A percentile compares a stretch with the other conserved stretches of the same genome.
These are phyloP conservation scores for Sinohyriopsis cumingii DNA, from an alignment of 2,888 invertebrate genomes.

Conservation along the genomic window DNA sequence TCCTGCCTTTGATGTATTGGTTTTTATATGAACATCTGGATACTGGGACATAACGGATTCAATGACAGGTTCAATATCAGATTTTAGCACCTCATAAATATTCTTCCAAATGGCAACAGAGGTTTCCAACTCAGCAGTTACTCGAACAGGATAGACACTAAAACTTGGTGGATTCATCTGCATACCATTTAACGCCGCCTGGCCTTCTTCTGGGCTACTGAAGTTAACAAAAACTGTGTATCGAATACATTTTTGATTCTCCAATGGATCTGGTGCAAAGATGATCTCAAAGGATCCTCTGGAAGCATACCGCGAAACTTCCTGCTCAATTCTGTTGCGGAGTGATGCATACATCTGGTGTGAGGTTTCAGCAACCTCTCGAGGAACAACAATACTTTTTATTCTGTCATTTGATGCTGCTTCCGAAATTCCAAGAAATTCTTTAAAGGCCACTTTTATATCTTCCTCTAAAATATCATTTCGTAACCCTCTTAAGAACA, in stretches of 20 bases:
- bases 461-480: conserved; percentile 27
- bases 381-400: conserved; percentile 28
- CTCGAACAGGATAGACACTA: conserved; percentile 10
- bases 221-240: conserved; percentile 38
- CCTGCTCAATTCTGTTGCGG: too few relatives aligned
- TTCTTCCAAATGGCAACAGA: conserved; percentile 22
- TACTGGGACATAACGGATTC: conserved; percentile 1
- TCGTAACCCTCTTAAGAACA: conserved; percentile 20
- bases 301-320: too few relatives aligned
- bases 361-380: conserved; percentile 1
- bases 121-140: conserved; percentile 27
- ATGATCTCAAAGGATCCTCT: too few relatives aligned
- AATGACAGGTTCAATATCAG: conserved; percentile 25
- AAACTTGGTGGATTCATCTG: conserved; percentile 3
- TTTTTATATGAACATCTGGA: conserved; percentile 5
- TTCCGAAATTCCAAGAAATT: conserved; percentile 2
- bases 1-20: conserved; percentile 26
- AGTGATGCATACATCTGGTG: not conserved
- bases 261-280: too few relatives aligned
- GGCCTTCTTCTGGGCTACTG: conserved; percentile 39
- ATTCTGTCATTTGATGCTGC: not conserved
- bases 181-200: conserved; percentile 22
- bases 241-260: conserved; percentile 17
- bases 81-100: conserved; percentile 26
- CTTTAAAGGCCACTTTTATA: conserved; percentile 22